Conservation (phyloP, 2,888 invertebrate genomes). For the Lithophane ornitopus region DNA sequence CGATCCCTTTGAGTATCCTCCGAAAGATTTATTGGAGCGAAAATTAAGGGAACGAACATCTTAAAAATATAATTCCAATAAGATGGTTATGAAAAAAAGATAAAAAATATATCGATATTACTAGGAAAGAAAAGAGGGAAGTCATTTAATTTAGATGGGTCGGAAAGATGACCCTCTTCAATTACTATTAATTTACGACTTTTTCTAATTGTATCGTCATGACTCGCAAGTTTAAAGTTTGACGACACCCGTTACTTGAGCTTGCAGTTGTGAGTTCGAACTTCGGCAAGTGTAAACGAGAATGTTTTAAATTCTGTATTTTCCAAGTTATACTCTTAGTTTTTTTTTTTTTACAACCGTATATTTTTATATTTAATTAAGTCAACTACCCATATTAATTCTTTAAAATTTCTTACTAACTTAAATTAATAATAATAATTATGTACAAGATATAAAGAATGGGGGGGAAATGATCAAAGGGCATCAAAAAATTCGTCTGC, state of each 20-base stretch:
- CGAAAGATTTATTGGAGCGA: slow-evolving; percentile 34
- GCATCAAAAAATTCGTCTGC: too few species aligned
- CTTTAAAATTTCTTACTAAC: too few species aligned
- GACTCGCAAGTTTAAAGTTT: not conserved
- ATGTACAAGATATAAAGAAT: too few species aligned
- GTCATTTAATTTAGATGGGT: slow-evolving; percentile 14
- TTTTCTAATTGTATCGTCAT: not conserved
- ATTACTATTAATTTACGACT: not conserved
- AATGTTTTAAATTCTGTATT: not conserved
- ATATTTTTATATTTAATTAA: too few species aligned
- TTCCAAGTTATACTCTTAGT: not conserved
- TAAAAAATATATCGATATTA: slow-evolving; percentile 28
- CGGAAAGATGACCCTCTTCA: not conserved
- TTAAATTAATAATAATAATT: too few species aligned
- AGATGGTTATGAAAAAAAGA: slow-evolving; percentile 27
- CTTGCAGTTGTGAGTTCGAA: not conserved
- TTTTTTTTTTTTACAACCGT: too few species aligned
- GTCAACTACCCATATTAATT: too few species aligned
- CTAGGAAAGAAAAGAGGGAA: not conserved
- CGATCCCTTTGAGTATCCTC: slow-evolving; percentile 25
- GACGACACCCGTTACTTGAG: not conserved
- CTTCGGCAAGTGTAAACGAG: not conserved
- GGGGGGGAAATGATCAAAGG: too few species aligned
- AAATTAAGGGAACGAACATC: slow-evolving; percentile 37
- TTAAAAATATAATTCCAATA: slow-evolving; percentile 39